Percentiles rank a stretch among this genome's conserved stretches.
phyloP scores from a whole-genome alignment of 2,888 invertebrate genomes.

The Clivina fossor region DNA sequence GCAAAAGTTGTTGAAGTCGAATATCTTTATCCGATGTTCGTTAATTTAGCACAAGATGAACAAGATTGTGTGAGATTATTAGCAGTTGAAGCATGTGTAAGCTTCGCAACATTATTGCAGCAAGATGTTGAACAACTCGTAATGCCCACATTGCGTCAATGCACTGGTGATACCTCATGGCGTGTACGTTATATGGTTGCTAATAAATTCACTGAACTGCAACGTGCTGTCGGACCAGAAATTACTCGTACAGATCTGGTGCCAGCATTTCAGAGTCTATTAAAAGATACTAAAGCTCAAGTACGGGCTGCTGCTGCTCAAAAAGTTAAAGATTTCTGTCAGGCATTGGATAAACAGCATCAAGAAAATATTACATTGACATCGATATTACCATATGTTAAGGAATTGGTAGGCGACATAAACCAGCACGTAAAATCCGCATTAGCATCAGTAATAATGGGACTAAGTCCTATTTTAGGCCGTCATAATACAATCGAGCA shows the following conservation, averaged over 20 bases:
- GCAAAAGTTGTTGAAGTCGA: slow-evolving; percentile 96
- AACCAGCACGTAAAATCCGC: slow-evolving; percentile 99
- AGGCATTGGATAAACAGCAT: slow-evolving; percentile 83
- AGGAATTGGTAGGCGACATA: slow-evolving; percentile 94
- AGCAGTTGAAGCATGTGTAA: slow-evolving; percentile 96
- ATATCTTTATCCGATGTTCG: slow-evolving; percentile 95
- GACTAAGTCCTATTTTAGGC: slow-evolving; percentile 95
- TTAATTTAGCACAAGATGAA: slow-evolving; percentile 92
- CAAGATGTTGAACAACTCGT: slow-evolving; percentile 88
- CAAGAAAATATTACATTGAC: slow-evolving; percentile 96
- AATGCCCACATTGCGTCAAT: slow-evolving; percentile 91
- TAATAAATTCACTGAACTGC: slow-evolving; percentile 84
- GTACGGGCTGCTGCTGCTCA: slow-evolving; percentile 97
- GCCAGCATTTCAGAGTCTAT: slow-evolving; percentile 85
- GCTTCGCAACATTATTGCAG: slow-evolving; percentile 82
- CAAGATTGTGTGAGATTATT: slow-evolving; percentile 97
- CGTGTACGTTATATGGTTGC: slow-evolving; percentile 87
- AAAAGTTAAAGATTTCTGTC: slow-evolving; percentile 94
- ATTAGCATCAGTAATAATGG: slow-evolving; percentile 98
- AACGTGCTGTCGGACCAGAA: slow-evolving; percentile 95
- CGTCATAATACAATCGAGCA: slow-evolving; percentile 97
- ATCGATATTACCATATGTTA: slow-evolving; percentile 94
- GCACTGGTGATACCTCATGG: slow-evolving; percentile 85
- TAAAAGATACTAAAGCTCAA: slow-evolving; percentile 98
- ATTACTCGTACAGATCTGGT: slow-evolving; percentile 94